Evolutionary conservation across 2,113 vertebrate genomes (phyloP).

Genomic region (Tricholaema leucomelas): DNA sequence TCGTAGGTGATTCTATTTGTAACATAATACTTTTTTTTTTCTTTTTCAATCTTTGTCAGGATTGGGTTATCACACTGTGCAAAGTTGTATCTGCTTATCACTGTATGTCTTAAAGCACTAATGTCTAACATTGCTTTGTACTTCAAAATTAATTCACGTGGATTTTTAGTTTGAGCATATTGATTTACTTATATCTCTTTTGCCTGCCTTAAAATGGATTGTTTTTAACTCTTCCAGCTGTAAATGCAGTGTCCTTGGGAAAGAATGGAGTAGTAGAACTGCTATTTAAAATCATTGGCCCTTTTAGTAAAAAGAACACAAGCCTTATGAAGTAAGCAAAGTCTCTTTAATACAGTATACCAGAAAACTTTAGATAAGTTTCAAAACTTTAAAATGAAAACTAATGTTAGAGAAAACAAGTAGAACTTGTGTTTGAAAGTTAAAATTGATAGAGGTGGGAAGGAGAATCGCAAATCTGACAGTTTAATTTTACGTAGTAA

Average conservation of each 20-base stretch:
- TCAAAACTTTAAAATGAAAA: neutral
- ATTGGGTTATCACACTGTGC: neutral
- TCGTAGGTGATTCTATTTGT: neutral
- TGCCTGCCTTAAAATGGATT: neutral
- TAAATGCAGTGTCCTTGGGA: slow-evolving; percentile 93
- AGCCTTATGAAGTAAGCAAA: slow-evolving; percentile 90
- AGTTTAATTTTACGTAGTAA: neutral
- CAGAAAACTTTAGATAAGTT: neutral
- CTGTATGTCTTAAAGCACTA: neutral
- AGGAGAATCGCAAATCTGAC: neutral
- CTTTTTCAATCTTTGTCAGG: neutral
- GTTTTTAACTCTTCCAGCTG: slow-evolving; percentile 75
- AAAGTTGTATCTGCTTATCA: neutral
- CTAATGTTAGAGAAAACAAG: neutral
- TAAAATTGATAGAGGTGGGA: neutral
- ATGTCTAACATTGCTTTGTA: neutral
- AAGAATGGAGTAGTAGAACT: slow-evolving; percentile 93
- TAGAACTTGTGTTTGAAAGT: neutral
- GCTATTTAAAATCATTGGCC: slow-evolving; percentile 91
- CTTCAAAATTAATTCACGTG: neutral
- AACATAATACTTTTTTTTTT: neutral
- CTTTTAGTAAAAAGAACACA: slow-evolving; percentile 94
- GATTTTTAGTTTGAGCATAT: neutral
- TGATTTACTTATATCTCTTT: neutral
- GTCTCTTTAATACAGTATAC: neutral